phyloP scores from a whole-genome alignment of 2,797 vertebrate genomes.

The Typhlichthys subterraneus region DNA sequence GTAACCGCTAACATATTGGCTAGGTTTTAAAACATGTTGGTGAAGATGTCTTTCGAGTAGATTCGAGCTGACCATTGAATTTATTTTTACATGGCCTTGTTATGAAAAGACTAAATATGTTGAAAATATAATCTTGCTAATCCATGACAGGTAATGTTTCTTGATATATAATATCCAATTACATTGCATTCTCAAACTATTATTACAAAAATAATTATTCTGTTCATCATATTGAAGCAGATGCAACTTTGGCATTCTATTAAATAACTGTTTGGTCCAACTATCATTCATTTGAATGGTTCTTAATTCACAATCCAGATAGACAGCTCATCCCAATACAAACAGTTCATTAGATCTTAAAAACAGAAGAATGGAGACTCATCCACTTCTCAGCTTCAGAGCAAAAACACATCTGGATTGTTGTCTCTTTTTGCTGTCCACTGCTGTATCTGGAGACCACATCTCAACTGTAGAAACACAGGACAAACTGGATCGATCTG shows the following conservation, averaged over 20 bases:
- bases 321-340: neutral
- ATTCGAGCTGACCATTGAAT: no score
- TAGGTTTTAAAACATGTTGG: no score
- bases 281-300: neutral
- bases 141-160: neutral
- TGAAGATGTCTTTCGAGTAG: no score
- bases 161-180: neutral
- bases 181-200: neutral
- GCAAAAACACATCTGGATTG: neutral
- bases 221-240: neutral
- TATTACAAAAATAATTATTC: neutral
- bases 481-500: no score
- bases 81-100: no score
- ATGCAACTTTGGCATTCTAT: conserved; percentile 22
- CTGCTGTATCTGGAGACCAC: no score
- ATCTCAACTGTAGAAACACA: no score
- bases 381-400: neutral
- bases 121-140: no score
- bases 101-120: no score
- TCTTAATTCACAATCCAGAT: neutral
- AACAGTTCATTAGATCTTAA: neutral
- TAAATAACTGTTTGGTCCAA: conserved; percentile 7
- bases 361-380: neutral
- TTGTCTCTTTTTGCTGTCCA: no score
- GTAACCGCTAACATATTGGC: no score